Evolutionary conservation across 2,113 vertebrate genomes (phyloP).

Genomic region (Holacanthus passer): DNA sequence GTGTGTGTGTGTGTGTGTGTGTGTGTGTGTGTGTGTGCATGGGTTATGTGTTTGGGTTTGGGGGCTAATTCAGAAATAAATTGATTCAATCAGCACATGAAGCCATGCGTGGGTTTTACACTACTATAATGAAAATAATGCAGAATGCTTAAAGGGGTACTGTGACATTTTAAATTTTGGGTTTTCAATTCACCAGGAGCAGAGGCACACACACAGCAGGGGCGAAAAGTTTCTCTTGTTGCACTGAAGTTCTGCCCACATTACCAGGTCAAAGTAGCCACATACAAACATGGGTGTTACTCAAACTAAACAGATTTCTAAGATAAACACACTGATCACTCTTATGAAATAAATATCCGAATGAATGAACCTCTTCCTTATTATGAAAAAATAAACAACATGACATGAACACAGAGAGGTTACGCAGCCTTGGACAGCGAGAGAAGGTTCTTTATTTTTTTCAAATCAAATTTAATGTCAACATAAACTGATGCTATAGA

Average conservation of each 20-base stretch:
- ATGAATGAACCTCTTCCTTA: neutral
- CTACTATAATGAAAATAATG: slow-evolving; percentile 53
- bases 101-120: slow-evolving; percentile 46
- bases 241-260: slow-evolving; percentile 6
- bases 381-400: slow-evolving; percentile 14
- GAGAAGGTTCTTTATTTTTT: neutral
- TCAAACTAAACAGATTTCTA: neutral
- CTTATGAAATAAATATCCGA: neutral
- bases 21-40: too few relatives aligned
- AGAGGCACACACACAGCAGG: slow-evolving; percentile 38
- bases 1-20: slow-evolving; percentile 13
- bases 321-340: neutral
- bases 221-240: slow-evolving; percentile 21
- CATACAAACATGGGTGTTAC: neutral
- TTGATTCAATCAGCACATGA: slow-evolving; percentile 67
- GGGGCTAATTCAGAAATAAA: slow-evolving; percentile 66
- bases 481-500: slow-evolving; percentile 6
- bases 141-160: slow-evolving; percentile 57
- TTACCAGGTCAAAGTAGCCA: neutral
- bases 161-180: slow-evolving; percentile 59
- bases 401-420: neutral
- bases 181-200: slow-evolving; percentile 23
- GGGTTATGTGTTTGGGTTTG: slow-evolving; percentile 19
- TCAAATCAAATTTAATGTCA: slow-evolving; percentile 15
- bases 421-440: neutral